phyloP scores from a whole-genome alignment of 2,797 vertebrate genomes.

The Streptopelia turtur region DNA sequence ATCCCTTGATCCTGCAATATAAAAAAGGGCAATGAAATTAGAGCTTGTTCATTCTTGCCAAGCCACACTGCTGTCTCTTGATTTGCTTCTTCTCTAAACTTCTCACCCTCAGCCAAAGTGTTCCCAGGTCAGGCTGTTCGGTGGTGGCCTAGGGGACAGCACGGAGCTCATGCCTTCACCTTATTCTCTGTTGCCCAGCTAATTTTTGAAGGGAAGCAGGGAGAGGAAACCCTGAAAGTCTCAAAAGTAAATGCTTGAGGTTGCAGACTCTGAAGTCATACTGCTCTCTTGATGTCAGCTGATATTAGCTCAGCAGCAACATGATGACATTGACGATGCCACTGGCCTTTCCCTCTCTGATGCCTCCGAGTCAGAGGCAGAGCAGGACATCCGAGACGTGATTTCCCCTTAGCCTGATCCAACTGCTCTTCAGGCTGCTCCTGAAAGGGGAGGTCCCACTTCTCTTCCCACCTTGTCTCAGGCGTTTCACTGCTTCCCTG shows the following conservation, averaged over 20 bases:
- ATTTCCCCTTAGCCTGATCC: background rate
- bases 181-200: background rate
- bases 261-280: background rate
- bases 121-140: background rate
- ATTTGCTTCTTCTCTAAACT: background rate
- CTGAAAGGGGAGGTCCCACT: background rate
- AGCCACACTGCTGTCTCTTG: background rate
- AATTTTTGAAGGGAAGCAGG: background rate
- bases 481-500: background rate
- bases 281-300: background rate
- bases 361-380: background rate
- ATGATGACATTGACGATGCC: accelerated
- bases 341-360: background rate
- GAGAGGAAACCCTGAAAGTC: background rate
- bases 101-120: background rate
- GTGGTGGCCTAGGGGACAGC: background rate
- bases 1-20: background rate
- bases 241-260: background rate
- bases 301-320: background rate
- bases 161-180: background rate
- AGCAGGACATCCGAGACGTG: background rate
- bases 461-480: background rate
- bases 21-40: conserved; percentile 7
- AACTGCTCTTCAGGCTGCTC: background rate
- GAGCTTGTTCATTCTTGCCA: background rate